These are phyloP conservation scores for Prunella strophiata DNA, from an alignment of 2,797 vertebrate species.

Conservation along the genomic window DNA sequence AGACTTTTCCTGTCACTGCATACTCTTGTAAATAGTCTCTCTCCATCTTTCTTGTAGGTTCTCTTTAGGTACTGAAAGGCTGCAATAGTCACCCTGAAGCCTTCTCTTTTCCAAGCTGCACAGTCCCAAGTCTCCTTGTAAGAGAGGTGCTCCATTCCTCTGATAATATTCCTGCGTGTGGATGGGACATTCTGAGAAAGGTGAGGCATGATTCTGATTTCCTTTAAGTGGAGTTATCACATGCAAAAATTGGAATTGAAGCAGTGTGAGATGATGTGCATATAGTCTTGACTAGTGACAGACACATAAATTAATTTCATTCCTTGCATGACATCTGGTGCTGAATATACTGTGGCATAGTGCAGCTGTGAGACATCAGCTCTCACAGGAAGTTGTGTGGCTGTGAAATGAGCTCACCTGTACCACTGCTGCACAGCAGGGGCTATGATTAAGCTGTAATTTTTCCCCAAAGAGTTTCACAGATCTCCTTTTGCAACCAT, in stretches of 20 bases:
- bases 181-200: neutral
- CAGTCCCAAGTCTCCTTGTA: neutral
- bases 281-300: neutral
- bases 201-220: neutral
- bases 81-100: neutral
- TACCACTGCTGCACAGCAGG: conserved; percentile 40
- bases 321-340: neutral
- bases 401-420: conserved; percentile 72
- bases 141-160: neutral
- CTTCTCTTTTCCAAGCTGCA: neutral
- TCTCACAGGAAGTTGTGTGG: conserved; percentile 33
- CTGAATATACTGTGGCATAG: conserved; percentile 2
- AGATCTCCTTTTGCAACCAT: conserved; percentile 15
- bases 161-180: neutral
- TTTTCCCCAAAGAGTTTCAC: conserved; percentile 50
- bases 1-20: neutral
- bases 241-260: neutral
- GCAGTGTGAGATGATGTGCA: neutral
- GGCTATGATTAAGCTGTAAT: conserved; percentile 70
- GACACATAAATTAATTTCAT: conserved; percentile 15
- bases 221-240: neutral
- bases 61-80: neutral
- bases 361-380: conserved; percentile 19
- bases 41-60: neutral
- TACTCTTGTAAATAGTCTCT: neutral